Conservation (phyloP, 2,113 vertebrate species). For the Indicator indicator region DNA sequence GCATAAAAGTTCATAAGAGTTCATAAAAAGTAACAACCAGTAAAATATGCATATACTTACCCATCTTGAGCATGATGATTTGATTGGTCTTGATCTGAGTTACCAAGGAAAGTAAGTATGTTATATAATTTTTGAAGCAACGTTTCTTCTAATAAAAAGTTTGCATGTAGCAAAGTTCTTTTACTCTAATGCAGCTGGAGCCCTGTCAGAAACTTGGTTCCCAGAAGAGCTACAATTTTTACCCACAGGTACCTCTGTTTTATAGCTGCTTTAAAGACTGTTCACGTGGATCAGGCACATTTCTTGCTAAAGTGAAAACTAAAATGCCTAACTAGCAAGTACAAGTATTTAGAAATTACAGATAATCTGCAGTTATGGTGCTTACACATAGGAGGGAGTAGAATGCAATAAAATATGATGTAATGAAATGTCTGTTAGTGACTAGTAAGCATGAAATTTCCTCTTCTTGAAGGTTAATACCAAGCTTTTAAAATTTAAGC, state of each 20-base stretch:
- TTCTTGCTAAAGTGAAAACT: neutral
- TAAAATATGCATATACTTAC: constrained; percentile 40
- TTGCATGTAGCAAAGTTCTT: neutral
- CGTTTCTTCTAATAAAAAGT: constrained; percentile 21
- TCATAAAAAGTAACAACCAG: constrained; percentile 5
- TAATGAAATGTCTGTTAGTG: neutral
- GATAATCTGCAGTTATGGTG: neutral
- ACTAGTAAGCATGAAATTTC: neutral
- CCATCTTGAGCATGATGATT: constrained; percentile 43
- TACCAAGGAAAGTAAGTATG: neutral
- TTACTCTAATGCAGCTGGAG: neutral
- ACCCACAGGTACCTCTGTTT: neutral
- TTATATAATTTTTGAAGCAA: constrained; percentile 32
- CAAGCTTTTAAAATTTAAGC: neutral
- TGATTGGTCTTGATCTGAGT: constrained; percentile 51
- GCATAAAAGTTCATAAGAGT: neutral
- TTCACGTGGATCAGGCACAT: neutral
- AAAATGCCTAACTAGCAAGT: neutral
- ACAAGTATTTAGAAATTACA: neutral
- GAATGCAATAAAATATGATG: neutral
- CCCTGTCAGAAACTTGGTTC: neutral
- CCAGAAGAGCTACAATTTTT: neutral
- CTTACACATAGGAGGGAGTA: neutral
- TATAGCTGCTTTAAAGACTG: neutral
- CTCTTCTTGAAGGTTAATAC: neutral